Evolutionary conservation across 2,888 invertebrate genomes (phyloP).

Genomic region (Troides oblongomaculatus): DNA sequence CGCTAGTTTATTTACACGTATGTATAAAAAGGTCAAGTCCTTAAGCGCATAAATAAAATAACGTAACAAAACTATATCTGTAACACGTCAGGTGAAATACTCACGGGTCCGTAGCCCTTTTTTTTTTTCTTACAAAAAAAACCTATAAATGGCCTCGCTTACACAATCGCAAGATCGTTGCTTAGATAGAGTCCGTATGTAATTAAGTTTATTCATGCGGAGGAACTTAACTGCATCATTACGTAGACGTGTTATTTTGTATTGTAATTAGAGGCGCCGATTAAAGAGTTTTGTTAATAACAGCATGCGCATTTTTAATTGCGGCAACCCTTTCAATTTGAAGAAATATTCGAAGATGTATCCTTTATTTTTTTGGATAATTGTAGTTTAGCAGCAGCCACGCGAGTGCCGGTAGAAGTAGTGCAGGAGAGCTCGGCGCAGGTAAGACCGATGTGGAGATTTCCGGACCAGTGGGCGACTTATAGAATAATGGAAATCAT

Average conservation of each 20-base stretch:
- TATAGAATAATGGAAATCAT: too few species aligned
- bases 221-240: conserved; percentile 17
- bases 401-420: not conserved
- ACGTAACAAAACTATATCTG: too few species aligned
- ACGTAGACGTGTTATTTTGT: conserved; percentile 40
- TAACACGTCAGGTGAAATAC: too few species aligned
- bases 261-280: conserved; percentile 55
- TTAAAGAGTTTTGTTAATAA: conserved; percentile 55
- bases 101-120: not conserved
- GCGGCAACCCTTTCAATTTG: conserved; percentile 41
- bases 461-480: too few species aligned
- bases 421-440: too few species aligned
- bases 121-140: not conserved
- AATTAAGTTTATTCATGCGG: conserved; percentile 19
- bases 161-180: conserved; percentile 12
- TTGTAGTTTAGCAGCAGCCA: not conserved
- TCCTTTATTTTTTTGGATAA: conserved; percentile 9
- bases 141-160: not conserved
- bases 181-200: conserved; percentile 16
- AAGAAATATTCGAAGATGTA: conserved; percentile 9
- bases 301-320: conserved; percentile 63
- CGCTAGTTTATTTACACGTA: too few species aligned
- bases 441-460: too few species aligned
- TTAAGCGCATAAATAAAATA: too few species aligned
- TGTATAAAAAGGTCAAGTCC: too few species aligned